phyloP scores from a whole-genome alignment of 2,888 invertebrate species.

The Nemoura dubitans region DNA sequence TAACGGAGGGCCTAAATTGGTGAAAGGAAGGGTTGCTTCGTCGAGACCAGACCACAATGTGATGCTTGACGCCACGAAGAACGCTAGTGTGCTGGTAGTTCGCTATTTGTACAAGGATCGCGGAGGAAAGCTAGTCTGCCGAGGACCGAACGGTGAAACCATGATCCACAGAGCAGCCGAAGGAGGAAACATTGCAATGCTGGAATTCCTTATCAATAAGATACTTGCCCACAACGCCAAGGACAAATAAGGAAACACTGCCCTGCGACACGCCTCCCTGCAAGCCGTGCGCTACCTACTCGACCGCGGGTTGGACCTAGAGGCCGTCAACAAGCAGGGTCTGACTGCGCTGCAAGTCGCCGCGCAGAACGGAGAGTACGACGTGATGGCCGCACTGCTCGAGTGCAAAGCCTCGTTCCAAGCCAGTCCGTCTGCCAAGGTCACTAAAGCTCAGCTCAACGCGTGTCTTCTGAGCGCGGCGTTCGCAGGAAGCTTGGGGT shows the following conservation, averaged over 20 bases:
- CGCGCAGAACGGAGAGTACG: background rate
- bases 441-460: too few species aligned
- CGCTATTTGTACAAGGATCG: background rate
- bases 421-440: too few species aligned
- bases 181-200: background rate
- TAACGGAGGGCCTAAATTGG: background rate
- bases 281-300: too few species aligned
- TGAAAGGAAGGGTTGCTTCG: background rate
- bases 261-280: too few species aligned
- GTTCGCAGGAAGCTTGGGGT: too few species aligned
- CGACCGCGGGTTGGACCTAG: too few species aligned
- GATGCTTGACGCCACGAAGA: background rate
- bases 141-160: background rate
- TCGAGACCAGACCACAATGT: background rate
- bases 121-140: background rate
- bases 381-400: too few species aligned
- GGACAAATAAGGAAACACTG: too few species aligned
- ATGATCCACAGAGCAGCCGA: background rate
- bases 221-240: too few species aligned
- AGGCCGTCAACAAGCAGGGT: background rate
- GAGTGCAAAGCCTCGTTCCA: too few species aligned
- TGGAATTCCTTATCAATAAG: background rate
- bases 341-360: background rate
- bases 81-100: background rate
- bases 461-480: too few species aligned